Conservation (phyloP, 2,113 vertebrate genomes). For the Nannospalax galili region DNA sequence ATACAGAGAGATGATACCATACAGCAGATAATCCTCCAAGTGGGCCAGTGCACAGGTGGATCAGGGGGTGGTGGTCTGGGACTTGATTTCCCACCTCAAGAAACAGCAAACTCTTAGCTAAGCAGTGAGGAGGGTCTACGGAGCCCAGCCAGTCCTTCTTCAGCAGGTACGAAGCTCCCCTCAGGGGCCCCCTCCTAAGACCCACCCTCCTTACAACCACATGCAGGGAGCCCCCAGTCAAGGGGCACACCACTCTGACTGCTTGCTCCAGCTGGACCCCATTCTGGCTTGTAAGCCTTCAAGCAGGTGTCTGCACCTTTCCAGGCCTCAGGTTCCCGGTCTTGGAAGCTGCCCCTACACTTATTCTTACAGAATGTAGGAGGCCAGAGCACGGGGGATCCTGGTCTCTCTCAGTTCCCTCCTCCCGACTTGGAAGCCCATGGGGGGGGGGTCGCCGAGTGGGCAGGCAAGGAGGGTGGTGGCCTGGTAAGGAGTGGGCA, state of each 20-base stretch:
- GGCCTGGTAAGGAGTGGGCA: background rate
- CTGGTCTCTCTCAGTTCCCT: background rate
- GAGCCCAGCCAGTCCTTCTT: background rate
- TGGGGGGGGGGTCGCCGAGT: background rate
- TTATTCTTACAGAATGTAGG: background rate
- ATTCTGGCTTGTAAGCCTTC: background rate
- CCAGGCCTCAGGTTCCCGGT: background rate
- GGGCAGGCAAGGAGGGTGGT: background rate
- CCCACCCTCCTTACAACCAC: background rate
- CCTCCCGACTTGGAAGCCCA: background rate
- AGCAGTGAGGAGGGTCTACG: background rate
- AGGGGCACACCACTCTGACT: too few relatives aligned
- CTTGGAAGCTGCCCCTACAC: background rate
- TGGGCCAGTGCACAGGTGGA: background rate
- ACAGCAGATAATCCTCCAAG: background rate
- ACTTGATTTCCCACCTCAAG: background rate
- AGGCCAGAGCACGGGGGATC: background rate
- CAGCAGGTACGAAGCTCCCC: background rate
- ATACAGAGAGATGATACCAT: too few relatives aligned
- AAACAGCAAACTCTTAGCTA: background rate
- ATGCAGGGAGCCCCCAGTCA: accelerated
- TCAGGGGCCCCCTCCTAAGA: background rate
- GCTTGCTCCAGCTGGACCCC: background rate
- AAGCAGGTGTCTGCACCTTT: background rate
- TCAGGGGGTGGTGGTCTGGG: background rate